Percentiles rank a stretch among this genome's conserved stretches.
These are phyloP conservation scores for Meta bourneti DNA, from an alignment of 2,888 invertebrate species.

Conservation along the genomic window DNA sequence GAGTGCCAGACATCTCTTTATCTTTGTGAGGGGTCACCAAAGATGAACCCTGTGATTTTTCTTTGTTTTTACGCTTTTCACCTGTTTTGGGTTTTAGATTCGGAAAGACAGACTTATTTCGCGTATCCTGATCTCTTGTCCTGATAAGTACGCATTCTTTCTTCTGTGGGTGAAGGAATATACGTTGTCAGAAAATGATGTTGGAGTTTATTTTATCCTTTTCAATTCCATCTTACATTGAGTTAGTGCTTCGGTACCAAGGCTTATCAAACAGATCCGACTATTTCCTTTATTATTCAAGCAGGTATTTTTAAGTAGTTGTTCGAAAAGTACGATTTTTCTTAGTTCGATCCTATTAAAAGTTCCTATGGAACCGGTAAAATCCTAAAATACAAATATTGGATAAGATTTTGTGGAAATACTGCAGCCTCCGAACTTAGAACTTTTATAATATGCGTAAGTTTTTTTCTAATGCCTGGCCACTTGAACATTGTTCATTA, in stretches of 20 bases:
- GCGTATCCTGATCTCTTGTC: neutral
- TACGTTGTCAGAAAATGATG: neutral
- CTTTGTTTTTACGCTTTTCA: neutral
- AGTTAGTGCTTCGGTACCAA: neutral
- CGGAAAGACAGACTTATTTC: neutral
- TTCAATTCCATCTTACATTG: neutral
- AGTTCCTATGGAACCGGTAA: too few relatives aligned
- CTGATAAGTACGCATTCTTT: neutral
- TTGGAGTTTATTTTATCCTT: neutral
- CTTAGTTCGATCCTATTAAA: too few relatives aligned
- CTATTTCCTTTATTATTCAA: neutral
- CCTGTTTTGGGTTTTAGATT: neutral
- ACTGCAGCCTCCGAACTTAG: too few relatives aligned
- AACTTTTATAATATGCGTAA: too few relatives aligned
- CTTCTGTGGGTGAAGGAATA: neutral
- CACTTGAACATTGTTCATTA: too few relatives aligned
- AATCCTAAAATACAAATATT: too few relatives aligned
- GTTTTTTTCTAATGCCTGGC: too few relatives aligned
- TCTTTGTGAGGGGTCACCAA: neutral
- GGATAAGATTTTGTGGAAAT: too few relatives aligned
- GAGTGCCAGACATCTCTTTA: conserved; percentile 1
- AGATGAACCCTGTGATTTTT: neutral
- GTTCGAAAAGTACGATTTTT: neutral
- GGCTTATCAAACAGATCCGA: neutral
- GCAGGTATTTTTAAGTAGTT: neutral